phyloP scores from a whole-genome alignment of 1,140 invertebrate species.

The Dendroctonus valens region DNA sequence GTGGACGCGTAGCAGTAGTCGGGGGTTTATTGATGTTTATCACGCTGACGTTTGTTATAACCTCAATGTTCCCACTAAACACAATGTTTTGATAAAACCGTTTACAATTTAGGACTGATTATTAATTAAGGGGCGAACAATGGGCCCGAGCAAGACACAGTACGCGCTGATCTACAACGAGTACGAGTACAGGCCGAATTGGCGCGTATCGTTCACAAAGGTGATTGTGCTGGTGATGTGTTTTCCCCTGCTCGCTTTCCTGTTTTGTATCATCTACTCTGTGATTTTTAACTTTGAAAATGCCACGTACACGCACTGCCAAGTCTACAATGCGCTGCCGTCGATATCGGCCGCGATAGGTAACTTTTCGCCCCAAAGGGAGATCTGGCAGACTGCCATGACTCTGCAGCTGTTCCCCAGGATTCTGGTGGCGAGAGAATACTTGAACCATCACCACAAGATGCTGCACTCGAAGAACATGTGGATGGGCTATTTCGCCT shows the following conservation, averaged over 20 bases:
- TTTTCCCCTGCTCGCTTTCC: conserved; percentile 63
- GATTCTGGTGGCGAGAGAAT: conserved; percentile 43
- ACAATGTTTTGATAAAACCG: too few relatives aligned
- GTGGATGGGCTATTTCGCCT: conserved; percentile 64
- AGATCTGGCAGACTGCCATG: conserved; percentile 87
- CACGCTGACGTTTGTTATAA: too few relatives aligned
- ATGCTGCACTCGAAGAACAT: conserved; percentile 58
- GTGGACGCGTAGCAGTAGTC: too few relatives aligned
- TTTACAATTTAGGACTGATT: too few relatives aligned
- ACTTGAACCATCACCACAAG: conserved; percentile 51
- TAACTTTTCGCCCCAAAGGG: conserved; percentile 81
- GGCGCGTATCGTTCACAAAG: conserved; percentile 60
- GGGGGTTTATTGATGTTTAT: too few relatives aligned
- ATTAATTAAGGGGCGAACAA: conserved; percentile 1
- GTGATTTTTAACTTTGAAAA: conserved; percentile 78
- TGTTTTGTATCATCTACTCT: conserved; percentile 72
- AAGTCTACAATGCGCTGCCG: conserved; percentile 85
- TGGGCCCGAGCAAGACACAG: conserved; percentile 26
- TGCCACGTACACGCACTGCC: conserved; percentile 83
- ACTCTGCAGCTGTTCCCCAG: conserved; percentile 66
- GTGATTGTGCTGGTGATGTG: conserved; percentile 69
- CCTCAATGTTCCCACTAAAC: too few relatives aligned
- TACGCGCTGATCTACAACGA: conserved; percentile 46
- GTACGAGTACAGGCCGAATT: conserved; percentile 40
- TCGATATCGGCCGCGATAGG: conserved; percentile 94